phyloP scores from a whole-genome alignment of 2,797 vertebrate genomes.

The Brotula barbata region DNA sequence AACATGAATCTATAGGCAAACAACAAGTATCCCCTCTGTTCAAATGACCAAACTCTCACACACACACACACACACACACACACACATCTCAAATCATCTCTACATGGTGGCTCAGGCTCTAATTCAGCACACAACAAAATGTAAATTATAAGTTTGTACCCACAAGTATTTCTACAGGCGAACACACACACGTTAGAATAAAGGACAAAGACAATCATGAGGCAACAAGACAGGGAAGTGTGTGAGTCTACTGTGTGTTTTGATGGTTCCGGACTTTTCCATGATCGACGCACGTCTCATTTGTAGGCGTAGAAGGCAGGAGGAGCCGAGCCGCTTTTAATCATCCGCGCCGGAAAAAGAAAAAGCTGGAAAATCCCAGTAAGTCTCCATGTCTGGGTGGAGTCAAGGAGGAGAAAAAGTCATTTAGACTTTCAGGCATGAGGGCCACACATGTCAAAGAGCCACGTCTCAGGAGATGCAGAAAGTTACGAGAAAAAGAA shows the following conservation, averaged over 20 bases:
- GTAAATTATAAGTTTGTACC: no score
- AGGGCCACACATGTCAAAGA: no score
- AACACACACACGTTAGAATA: no score
- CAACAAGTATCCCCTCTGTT: constrained; percentile 11
- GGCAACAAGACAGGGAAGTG: no score
- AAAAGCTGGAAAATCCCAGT: constrained; percentile 5
- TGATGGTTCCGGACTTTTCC: no score
- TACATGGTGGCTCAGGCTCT: no score
- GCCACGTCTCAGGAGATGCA: no score
- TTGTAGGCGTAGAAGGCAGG: not conserved
- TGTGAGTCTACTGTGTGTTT: no score
- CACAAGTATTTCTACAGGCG: no score
- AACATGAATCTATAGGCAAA: constrained; percentile 18
- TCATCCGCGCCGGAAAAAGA: not conserved
- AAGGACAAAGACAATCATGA: no score
- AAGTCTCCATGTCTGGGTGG: not conserved
- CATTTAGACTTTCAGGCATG: not conserved
- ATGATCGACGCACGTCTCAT: constrained; percentile 17
- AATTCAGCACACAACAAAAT: no score
- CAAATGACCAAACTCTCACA: constrained; percentile 24
- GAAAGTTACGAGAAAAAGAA: no score
- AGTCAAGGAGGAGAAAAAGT: constrained; percentile 13
- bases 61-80: constrained; percentile 18
- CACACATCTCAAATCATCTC: constrained; percentile 6
- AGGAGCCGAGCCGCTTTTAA: constrained; percentile 6